Base-by-base conservation (phyloP, 2,888 invertebrate species). In the Oasisia sp. region DNA sequence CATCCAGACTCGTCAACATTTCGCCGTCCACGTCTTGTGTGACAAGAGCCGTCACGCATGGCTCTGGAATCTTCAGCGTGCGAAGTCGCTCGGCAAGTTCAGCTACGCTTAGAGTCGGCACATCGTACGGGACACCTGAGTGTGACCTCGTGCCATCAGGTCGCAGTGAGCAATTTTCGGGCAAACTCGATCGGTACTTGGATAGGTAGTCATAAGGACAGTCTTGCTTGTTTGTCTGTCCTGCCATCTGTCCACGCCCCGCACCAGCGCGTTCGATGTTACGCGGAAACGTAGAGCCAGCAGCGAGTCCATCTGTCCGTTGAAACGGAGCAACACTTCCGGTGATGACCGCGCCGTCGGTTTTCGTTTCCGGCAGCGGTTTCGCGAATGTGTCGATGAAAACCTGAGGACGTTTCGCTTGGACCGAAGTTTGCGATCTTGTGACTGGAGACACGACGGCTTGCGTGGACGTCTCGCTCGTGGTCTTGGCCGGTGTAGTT, bases 1-100 rank as follows among this genome's bases (percentile, higher is more conserved):
- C 74, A 74, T 74, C 74, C 74, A 74, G 74, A 74, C n/a, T 74
- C 74, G 74, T n/a, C 74, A 74, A 74, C 74, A 74, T 27, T n/a
- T 74, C 74, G 74, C 74, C 74, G 27, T 74, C 74, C 27, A 74
- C 74, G 74, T 74, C 74, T 19, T 3, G 14, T 19, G 4, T 74
- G 74, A 74, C 19, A 7, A 74, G 27, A 74, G 74, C 74, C 27
- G 14, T 74, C 74, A 74, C 74, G 74, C 74, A 27, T 3, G 74
- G 74, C 14, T 74, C 74, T 27, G 74, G 74, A 74, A 74, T 74
- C 27, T 74, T 74, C 74, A 74, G 74, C 74, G 74, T 74, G 27
- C 74, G 74, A 74, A 74, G 74, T 27, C 74, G 74, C 0, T 74
- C 74, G n/a, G 27, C 74, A 7, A 74, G 74, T 74, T 74, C 19